Conservation (phyloP, 64 coral and sea anemone species). For the Orbicella faveolata region DNA sequence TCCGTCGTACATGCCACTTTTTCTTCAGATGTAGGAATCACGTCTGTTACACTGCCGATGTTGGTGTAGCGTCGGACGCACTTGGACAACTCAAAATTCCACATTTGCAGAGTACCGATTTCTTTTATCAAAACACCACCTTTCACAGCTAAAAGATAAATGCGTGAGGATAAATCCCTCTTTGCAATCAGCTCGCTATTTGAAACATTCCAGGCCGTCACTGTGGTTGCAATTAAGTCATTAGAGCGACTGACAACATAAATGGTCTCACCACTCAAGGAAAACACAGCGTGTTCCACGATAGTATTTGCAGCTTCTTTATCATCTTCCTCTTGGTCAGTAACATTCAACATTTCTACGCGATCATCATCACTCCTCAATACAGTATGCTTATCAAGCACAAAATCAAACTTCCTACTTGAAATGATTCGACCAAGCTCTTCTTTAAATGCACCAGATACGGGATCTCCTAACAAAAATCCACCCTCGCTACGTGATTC, state of each 20-base stretch:
- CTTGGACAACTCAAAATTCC: background rate
- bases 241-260: background rate
- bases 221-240: background rate
- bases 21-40: background rate
- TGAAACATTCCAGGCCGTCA: background rate
- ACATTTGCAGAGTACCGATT: background rate
- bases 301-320: no score
- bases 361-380: background rate
- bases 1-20: background rate
- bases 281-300: no score
- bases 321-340: background rate
- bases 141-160: background rate
- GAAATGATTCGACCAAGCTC: no score
- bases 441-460: background rate
- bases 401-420: background rate
- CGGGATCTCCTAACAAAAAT: background rate
- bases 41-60: background rate
- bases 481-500: background rate
- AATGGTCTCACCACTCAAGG: background rate
- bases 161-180: no score
- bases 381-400: background rate
- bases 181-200: background rate
- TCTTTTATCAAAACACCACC: background rate
- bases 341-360: background rate
- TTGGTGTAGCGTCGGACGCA: background rate